Percentiles rank a stretch among this genome's conserved stretches.
phyloP scores from a whole-genome alignment of 2,888 invertebrate genomes.

The Melanargia galathea region DNA sequence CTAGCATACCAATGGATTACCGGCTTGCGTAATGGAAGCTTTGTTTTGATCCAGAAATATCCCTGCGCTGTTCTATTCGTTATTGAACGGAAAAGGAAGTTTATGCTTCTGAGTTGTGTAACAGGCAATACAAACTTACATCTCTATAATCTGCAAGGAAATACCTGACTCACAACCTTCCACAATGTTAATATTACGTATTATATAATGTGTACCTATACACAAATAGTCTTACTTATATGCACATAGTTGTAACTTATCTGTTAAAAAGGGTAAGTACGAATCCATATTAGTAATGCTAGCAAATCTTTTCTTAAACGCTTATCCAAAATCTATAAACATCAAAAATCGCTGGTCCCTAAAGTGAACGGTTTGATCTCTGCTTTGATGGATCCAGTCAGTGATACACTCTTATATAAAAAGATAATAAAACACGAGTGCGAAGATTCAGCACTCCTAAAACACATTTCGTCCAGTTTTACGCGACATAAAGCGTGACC shows the following conservation, averaged over 20 bases:
- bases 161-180: not conserved
- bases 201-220: no score
- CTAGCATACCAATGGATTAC: not conserved
- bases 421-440: constrained; percentile 22
- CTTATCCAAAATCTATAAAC: not conserved
- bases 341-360: not conserved
- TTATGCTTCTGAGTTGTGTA: not conserved
- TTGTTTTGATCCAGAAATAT: constrained; percentile 20
- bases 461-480: constrained; percentile 26
- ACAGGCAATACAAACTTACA: not conserved
- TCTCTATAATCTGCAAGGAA: not conserved
- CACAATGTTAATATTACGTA: no score
- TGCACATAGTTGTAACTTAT: no score
- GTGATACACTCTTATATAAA: constrained; percentile 17
- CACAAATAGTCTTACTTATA: no score
- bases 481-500: constrained; percentile 24
- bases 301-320: not conserved
- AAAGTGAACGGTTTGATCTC: not conserved
- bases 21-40: constrained; percentile 7
- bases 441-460: constrained; percentile 23
- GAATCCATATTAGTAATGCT: not conserved
- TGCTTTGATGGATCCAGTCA: constrained; percentile 14
- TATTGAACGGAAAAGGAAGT: constrained; percentile 1
- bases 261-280: not conserved
- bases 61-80: constrained; percentile 12